phyloP scores from a whole-genome alignment of 2,113 vertebrate genomes.

The Delphinapterus leucas region DNA sequence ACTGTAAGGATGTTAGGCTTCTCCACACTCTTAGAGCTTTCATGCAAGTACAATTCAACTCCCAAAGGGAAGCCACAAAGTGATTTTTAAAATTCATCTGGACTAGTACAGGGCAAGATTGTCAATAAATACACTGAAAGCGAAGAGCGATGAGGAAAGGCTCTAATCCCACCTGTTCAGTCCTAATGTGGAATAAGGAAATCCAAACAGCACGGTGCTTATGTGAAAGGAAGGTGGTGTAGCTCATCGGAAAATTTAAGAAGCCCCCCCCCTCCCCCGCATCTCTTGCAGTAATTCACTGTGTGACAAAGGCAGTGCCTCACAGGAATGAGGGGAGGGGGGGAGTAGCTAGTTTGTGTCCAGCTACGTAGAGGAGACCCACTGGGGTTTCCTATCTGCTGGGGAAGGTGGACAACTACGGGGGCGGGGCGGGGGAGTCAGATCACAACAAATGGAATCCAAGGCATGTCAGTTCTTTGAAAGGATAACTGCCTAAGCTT shows the following conservation, averaged over 20 bases:
- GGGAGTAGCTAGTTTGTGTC: neutral
- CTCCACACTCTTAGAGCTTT: neutral
- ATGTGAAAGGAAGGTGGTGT: fast-evolving
- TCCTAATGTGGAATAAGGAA: neutral
- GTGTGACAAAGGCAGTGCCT: fast-evolving
- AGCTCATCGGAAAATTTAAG: neutral
- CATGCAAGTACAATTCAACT: neutral
- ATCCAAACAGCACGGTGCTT: neutral
- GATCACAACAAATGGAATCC: neutral
- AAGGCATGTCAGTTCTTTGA: neutral
- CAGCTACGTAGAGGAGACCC: neutral
- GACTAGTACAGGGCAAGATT: neutral
- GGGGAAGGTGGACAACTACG: neutral
- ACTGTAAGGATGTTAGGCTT: neutral
- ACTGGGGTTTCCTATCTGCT: neutral
- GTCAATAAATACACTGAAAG: neutral
- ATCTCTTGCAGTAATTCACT: neutral
- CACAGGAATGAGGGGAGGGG: fast-evolving
- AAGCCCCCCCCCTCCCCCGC: no score
- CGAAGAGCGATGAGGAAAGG: neutral
- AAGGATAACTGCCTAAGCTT: neutral
- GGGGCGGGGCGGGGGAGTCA: neutral
- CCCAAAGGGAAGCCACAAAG: neutral
- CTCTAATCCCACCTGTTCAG: neutral
- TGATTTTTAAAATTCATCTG: neutral